These are phyloP conservation scores for Tachypleus tridentatus DNA, from an alignment of 1,140 invertebrate species.

Conservation along the genomic window DNA sequence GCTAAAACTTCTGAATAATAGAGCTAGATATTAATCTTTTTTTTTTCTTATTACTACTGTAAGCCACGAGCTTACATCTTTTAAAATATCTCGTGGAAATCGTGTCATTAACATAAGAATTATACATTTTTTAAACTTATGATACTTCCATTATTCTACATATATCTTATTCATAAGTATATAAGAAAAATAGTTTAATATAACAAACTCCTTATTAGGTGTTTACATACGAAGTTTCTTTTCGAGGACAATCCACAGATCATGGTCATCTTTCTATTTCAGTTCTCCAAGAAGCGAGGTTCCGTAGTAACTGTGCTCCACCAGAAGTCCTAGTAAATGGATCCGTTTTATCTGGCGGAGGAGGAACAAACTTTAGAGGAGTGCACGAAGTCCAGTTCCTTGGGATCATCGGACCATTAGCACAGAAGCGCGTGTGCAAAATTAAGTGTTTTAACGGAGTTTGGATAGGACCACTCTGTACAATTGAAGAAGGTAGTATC, in stretches of 20 bases:
- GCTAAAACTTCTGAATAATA: no score
- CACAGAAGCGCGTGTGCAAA: constrained; percentile 56
- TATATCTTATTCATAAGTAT: no score
- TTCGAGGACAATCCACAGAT: background rate
- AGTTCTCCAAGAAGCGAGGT: constrained; percentile 6
- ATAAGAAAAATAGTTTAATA: no score
- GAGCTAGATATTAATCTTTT: no score
- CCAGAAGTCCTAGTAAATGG: constrained; percentile 26
- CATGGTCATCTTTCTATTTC: background rate
- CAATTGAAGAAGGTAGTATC: constrained; percentile 36
- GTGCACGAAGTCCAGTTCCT: constrained; percentile 42
- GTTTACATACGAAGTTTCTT: no score
- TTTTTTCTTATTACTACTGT: no score
- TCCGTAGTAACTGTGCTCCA: constrained; percentile 17
- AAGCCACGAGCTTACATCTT: no score
- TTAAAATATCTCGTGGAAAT: no score
- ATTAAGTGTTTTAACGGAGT: constrained; percentile 65
- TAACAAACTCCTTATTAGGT: no score
- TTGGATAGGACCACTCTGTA: constrained; percentile 62
- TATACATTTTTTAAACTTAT: no score
- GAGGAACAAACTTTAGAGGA: constrained; percentile 9
- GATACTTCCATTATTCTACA: no score
- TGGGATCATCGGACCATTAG: constrained; percentile 48
- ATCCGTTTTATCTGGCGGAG: constrained; percentile 7
- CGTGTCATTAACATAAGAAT: no score